Base-by-base conservation (phyloP, 2,797 vertebrate species). In the Syngnathus acus region DNA sequence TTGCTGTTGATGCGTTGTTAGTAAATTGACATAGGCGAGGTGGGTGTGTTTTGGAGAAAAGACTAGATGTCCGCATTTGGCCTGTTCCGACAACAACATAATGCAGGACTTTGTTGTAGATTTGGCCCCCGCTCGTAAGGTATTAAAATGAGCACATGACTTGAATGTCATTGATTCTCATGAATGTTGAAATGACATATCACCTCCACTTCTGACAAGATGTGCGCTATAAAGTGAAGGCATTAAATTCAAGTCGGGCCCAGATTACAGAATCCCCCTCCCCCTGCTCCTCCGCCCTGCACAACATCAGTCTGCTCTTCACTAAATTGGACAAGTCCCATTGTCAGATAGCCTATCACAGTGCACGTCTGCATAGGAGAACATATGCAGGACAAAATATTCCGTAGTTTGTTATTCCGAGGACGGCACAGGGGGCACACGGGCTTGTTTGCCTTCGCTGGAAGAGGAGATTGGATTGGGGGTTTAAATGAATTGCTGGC, bases 341-440 rank as follows among this genome's bases (percentile, higher is more conserved):
- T 77, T 86, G 85, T 84, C 79, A 83, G 83, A 85, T 83, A 82
- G 84, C 88, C 88, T 80, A 87, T 90, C 87, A 82, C 73, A 68
- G 79, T 68, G 80, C 81, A 84, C 86, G 86, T 90, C 85, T 79
- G 88, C 85, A 78, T 75, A 72, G 83, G 73, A 74, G 88, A 90
- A 91, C 88, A 91, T 90, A 91, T 91, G 87, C 90, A 87, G 88
- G 89, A 92, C 88, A 92, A 89, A 92, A 91, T 91, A 90, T 92
- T 89, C 89, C 81, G 80, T 84, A 87, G 88, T 90, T 92, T 91
- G 89, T 90, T 91, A 91, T 92, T 91, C 91, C 70, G 88, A 80
- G 84, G 87, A 88, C 87, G 79, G 81, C 87, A 71, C 86, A 68
- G 87, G 86, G 87, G 90, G 88, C 89, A 90, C 87, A 83, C 81